Conservation (phyloP, 1,140 invertebrate genomes). For the Zaprionus capensis region DNA sequence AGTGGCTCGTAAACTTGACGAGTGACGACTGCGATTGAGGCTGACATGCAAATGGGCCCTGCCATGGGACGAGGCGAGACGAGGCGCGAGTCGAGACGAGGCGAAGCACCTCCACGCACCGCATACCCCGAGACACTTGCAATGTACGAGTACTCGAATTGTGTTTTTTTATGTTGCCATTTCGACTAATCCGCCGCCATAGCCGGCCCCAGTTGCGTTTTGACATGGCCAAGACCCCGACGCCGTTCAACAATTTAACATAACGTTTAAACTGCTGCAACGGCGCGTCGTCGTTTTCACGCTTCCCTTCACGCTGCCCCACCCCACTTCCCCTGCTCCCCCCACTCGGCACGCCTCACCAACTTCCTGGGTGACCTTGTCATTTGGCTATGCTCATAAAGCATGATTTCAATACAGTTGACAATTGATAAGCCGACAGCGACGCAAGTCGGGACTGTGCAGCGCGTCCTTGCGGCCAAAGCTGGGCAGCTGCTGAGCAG, state of each 20-base stretch:
- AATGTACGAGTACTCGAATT: constrained; percentile 8
- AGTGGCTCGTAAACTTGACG: constrained; percentile 53
- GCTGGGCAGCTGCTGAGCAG: background rate
- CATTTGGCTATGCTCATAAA: constrained; percentile 5
- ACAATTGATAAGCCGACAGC: constrained; percentile 16
- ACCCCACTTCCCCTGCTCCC: background rate
- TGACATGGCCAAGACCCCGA: constrained; percentile 66
- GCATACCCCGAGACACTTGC: background rate
- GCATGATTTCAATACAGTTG: constrained; percentile 23
- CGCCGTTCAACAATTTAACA: constrained; percentile 14
- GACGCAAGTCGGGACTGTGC: background rate
- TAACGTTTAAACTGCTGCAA: constrained; percentile 17
- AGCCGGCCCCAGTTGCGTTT: constrained; percentile 10
- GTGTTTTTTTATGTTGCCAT: constrained; percentile 4
- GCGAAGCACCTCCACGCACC: background rate
- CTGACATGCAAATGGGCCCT: constrained; percentile 50
- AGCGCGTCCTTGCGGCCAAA: constrained; percentile 25
- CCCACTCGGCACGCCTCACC: background rate
- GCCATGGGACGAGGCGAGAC: background rate
- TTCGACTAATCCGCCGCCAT: constrained; percentile 19
- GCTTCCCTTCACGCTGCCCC: constrained; percentile 4
- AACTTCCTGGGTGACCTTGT: constrained; percentile 5
- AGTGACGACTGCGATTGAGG: background rate
- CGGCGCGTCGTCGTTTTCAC: constrained; percentile 28
- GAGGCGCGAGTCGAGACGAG: background rate